phyloP scores from a whole-genome alignment of 2,113 vertebrate genomes.

The Arenaria interpres region DNA sequence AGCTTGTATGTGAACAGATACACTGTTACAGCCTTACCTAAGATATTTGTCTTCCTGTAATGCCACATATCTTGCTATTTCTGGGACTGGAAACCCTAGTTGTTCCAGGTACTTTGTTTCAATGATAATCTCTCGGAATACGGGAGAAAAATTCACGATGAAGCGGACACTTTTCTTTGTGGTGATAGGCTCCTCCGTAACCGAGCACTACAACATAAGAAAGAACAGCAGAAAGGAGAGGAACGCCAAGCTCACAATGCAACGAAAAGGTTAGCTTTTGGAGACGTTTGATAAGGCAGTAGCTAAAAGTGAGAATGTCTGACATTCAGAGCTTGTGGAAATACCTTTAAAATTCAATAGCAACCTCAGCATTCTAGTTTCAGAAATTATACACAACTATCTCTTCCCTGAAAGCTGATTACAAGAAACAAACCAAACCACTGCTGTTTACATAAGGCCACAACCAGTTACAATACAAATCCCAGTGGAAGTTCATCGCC shows the following conservation, averaged over 20 bases:
- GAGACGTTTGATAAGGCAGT: not conserved
- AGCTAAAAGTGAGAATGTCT: not conserved
- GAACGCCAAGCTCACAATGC: not conserved
- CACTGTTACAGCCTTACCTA: conserved; percentile 67
- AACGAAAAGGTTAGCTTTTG: not conserved
- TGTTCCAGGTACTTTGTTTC: conserved; percentile 86
- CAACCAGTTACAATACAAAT: not conserved
- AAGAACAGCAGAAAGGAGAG: not conserved
- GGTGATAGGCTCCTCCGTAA: not conserved
- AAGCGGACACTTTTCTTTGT: conserved; percentile 53
- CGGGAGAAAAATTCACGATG: conserved; percentile 82
- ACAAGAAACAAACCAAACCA: not conserved
- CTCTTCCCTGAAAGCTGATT: not conserved
- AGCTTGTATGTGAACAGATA: not conserved
- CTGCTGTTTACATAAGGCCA: not conserved
- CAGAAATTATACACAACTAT: not conserved
- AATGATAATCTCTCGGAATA: conserved; percentile 82
- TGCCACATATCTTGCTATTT: conserved; percentile 79
- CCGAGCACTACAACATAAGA: not conserved
- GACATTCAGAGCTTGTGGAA: not conserved
- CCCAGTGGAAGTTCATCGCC: not conserved
- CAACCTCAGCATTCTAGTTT: not conserved
- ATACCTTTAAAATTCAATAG: not conserved
- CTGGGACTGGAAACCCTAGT: conserved; percentile 79
- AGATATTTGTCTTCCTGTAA: conserved; percentile 83